phyloP scores from a whole-genome alignment of 2,113 vertebrate genomes.

The pig (Sus scrofa) region DNA sequence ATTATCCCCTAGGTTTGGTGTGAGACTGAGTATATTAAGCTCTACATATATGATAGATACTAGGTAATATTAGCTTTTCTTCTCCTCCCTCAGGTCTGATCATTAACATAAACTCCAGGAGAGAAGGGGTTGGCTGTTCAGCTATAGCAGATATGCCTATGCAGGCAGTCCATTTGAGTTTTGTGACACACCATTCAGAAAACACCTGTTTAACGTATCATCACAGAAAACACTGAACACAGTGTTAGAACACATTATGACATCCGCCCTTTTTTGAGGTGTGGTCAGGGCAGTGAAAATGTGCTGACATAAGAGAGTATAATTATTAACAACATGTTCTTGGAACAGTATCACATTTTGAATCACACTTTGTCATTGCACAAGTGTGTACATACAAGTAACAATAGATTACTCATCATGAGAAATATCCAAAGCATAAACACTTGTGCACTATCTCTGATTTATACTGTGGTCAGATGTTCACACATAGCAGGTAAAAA shows the following conservation, averaged over 20 bases:
- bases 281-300: constrained; percentile 45
- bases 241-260: neutral
- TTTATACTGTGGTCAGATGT: constrained; percentile 64
- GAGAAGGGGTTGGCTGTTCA: neutral
- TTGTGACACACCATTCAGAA: neutral
- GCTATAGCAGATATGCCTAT: neutral
- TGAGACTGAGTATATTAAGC: neutral
- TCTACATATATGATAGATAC: neutral
- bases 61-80: neutral
- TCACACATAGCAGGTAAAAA: constrained; percentile 31
- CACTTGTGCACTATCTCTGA: constrained; percentile 53
- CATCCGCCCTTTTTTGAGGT: neutral
- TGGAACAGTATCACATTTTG: constrained; percentile 50
- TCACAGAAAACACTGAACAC: neutral
- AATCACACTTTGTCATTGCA: constrained; percentile 62
- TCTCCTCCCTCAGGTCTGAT: neutral
- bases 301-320: constrained; percentile 32
- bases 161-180: neutral
- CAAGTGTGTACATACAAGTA: constrained; percentile 62
- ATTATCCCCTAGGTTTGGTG: neutral
- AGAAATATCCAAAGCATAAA: constrained; percentile 58
- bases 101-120: neutral
- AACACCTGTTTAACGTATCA: neutral
- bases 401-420: constrained; percentile 66
- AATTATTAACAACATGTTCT: constrained; percentile 49